Base-by-base conservation (phyloP, 30 jellyfish, hydroid and myxozoan species). In the Hydractinia symbiolongicarpus region DNA sequence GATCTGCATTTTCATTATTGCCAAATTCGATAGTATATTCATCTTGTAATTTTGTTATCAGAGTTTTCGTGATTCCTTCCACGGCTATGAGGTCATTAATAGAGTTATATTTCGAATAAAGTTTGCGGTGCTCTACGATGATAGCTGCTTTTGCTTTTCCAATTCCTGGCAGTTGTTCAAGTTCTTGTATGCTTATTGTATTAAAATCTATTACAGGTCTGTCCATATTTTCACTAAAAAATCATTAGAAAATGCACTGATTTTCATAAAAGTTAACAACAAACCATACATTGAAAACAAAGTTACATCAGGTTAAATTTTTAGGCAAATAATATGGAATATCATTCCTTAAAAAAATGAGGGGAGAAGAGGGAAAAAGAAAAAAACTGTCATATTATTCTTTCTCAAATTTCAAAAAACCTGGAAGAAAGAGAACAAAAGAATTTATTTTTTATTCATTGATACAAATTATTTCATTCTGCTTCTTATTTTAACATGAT, bases 161-260 rank as follows among this genome's bases (percentile, higher is more conserved):
- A 55, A 91, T 86, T 14, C 98, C 98, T 14, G 98, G 98, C 11
- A 91, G 95, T 76, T 82, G 54, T 64, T 91, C 98, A 88, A 92
- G 78, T 76, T 91, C 95, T 54, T 91, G 96, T 44, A 80, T 85
- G 5, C 90, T 82, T 55, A 94, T 89, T 74, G 85, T 84, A 72
- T 91, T 91, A 71, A 91, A 72, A 56, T 91, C 89, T 7, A 91
- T 81, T 55, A 15, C 21, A 19, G 57, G 83, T 61, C 66, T 60
- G 5, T 62, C 82, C 87, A 79, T 79, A 58, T 19, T 58, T 71
- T 15, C 15, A 20, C 15, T 20, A 8, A 20, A 67, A 21, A 67
- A 67, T 30, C 16, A 58, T 30, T 30, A 30, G 44, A 30, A 30
- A 30, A 30, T 30, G 44, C 44, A 30, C 44, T 30, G 44, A 30